Evolutionary conservation across 2,797 vertebrate genomes (phyloP), one percentile per base, ranked within the genome.

Genomic region (Uromys caudimaculatus): DNA sequence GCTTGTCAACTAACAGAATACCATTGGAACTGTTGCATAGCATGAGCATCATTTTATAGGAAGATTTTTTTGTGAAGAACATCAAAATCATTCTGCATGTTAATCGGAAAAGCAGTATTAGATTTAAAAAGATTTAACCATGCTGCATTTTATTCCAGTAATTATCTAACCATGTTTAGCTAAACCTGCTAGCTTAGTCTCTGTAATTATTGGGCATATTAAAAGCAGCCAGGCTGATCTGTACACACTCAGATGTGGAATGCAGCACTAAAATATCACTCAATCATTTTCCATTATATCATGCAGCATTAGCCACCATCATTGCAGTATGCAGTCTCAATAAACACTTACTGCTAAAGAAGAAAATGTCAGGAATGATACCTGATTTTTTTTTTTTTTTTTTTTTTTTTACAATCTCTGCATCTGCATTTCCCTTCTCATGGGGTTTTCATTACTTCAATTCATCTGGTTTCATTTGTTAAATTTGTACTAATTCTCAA

Each of bases 291-390:
- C 54, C 35, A 81, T 69, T 94, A 95, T 84, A 54, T 19, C 78
- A 96, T 91, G 81, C 86, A 96, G 92, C 96, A 96, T 98, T 97
- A 97, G 71, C 85, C 79, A 93, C 79, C 52, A 93, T 84, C 97
- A 96, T 50, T 96, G 47, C 32, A 38, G 19, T 41, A 67, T 93
- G 92, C 17, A 90, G 69, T 71, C 12, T 92, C 96, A 95, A 87
- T 97, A 95, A 87, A 79, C 82, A 97, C 79, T 96, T 92, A 58
- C 75, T 84, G 92, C 58, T n/a, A 87, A 81, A 97, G 87, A 75
- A 96, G 69, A 91, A 97, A 23, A 81, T 97, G 97, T 97, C 1
- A 41, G 90, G 94, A 95, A 90, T 94, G 52, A 69, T 67, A 60
- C 64, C 62, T 94, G 56, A 77, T 93, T 19, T 44, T 8, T 94